Evolutionary conservation across 2,113 vertebrate species (phyloP), one percentile per base, ranked within the genome.

Genomic region (Probosciger aterrimus): DNA sequence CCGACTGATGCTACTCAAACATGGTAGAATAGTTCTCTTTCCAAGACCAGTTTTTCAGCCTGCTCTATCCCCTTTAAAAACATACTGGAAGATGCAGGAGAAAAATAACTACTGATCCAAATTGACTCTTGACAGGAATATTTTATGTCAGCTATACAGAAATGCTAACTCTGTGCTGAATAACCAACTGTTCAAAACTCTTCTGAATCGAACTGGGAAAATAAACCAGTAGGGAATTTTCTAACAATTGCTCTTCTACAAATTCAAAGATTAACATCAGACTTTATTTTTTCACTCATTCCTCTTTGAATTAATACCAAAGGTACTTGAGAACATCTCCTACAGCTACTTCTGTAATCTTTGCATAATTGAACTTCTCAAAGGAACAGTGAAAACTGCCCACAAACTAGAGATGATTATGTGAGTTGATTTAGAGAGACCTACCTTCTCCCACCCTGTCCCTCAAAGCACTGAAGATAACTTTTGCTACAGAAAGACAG

Each of bases 191-290:
- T 74, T 94, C 84, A 41, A 90, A 91, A 82, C 37, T 88, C 16
- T 63, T 88, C 65, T 81, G 43, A 77, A 92, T 20, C 3, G 5
- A 92, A 90, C 67, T 77, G 79, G 92, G 92, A 90, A 95, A 96
- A 84, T 16, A 93, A 96, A 64, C 41, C 93, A 92, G 39, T 59
- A 25, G 93, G 82, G 93, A 92, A 83, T 96, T 83, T 91, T 87
- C 50, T 55, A 92, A 92, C 92, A 70, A 94, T 86, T 59, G 41
- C 71, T 75, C 63, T 77, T 92, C 85, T 90, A 81, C 70, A 86
- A 70, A 94, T 90, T 73, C 94, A 90, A 93, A 94, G 87, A 95
- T 77, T 94, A 94, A 91, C 93, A 78, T 90, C 75, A 95, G 50
- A 24, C 63, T 90, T 83, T 88, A 76, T 93, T 95, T 96, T 96